Evolutionary conservation across 2,888 invertebrate genomes (phyloP), one percentile per base, ranked within the genome.

Genomic region (Macrosoma leucophasiata): DNA sequence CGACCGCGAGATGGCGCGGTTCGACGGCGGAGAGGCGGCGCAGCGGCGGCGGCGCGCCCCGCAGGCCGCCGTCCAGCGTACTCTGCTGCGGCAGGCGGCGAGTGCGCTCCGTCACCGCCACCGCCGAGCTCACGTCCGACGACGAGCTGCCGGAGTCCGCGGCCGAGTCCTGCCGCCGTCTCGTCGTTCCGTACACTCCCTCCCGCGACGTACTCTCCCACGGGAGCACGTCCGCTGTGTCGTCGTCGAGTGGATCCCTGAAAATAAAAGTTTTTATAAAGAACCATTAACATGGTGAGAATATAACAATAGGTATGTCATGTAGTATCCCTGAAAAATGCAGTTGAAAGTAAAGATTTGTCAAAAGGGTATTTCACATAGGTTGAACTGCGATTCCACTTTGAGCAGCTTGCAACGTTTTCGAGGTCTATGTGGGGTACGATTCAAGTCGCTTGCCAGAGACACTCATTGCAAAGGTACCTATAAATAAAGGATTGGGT

Each of bases 71-170:
- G 57, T 91, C 90, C 26, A 90, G 74, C 23, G 90, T 90, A 66
- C 88, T 88, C 69, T 90, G 90, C 52, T 91, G 88, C 29, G 87
- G 87, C 41, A 91, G 76, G 20, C 90, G 87, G 39, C 79, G 43
- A 86, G 76, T 24, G 85, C 86, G 61, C 86, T 88, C 41, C 25
- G 85, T 78, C 2, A 43, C 89, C 85, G 48, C 74, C 27, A 87
- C 84, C 2, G 75, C 62, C 62, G 90, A 90, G 42, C 91, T 87
- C 63, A 93, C 93, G 11, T 92, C 91, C 11, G 92, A 91, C 7
- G 91, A 90, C n/a, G 91, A 91, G 58, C 89, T 89, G 56, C 89
- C 90, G 9, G 90, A 91, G 67, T 91, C 91, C 24, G 91, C 71
- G n/a, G 86, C 77, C 3, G 91, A 91, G 68, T 91, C 90, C 61